Evolutionary conservation across 2,888 invertebrate species (phyloP), one percentile per base, ranked within the genome.

Genomic region (Hydriomena furcata): DNA sequence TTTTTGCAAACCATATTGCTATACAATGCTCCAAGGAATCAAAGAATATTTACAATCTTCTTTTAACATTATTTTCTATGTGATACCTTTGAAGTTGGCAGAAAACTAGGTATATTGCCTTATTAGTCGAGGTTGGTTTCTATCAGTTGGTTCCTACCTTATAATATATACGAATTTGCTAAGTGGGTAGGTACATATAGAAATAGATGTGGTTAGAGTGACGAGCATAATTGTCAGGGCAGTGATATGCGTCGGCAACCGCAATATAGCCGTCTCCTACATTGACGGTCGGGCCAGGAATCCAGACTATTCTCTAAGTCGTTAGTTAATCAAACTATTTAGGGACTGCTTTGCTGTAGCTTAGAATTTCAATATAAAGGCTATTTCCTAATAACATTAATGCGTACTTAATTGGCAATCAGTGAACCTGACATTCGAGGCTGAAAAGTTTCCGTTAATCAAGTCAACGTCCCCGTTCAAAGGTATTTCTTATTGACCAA

Each of bases 201-300:
- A 60, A 65, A 70, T 71, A 60, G 58, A 68, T 73, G 76, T 50
- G 76, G 73, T 68, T 50, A 31, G 47, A 54, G 50, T 68, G 65
- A 65, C 65, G 58, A 65, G 66, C 71, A 71, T 79, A 68, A 72
- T 66, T 71, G 75, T 71, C 60, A 49, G 57, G 58, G 56, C 60
- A 55, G 55, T 56, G 69, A 66, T 70, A 71, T 69, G 66, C 64
- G 60, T 52, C 48, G 54, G 50, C 36, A 40, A 73, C 76, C 76
- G 50, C 76, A 68, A 63, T 60, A 55, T 65, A 66, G 71, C 61
- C 71, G 67, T 63, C 58, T 51, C 56, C 30, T 40, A 42, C 56
- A 32, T 49, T 59, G 46, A 38, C 52, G 37, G 30, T 31, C 12
- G 8, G 30, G 25, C 12, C 28, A 21, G 55, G 54, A 48, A 59